Evolutionary conservation across 2,797 vertebrate genomes (phyloP).

Genomic region (Enoplosus armatus): DNA sequence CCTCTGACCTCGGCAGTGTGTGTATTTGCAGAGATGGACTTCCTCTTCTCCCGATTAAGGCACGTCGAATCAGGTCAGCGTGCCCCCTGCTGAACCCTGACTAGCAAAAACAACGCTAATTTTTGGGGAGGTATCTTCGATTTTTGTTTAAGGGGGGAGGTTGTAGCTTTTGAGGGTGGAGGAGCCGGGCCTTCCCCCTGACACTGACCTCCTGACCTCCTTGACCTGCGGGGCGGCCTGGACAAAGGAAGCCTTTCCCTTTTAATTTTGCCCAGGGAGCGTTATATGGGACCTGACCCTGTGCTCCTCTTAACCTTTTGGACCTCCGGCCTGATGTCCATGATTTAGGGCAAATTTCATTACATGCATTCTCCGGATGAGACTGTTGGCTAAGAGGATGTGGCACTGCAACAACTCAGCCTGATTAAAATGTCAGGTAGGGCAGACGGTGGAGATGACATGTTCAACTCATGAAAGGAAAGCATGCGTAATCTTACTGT

Average conservation of each 20-base stretch:
- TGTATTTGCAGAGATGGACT: constrained; percentile 67
- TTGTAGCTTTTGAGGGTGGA: constrained; percentile 68
- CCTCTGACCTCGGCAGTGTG: constrained; percentile 79
- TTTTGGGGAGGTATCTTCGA: constrained; percentile 73
- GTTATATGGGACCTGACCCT: constrained; percentile 84
- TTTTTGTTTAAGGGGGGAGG: constrained; percentile 63
- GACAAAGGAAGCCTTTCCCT: constrained; percentile 88
- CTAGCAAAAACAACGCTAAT: constrained; percentile 78
- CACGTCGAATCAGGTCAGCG: constrained; percentile 61
- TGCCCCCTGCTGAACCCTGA: constrained; percentile 74
- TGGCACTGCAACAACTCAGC: constrained; percentile 76
- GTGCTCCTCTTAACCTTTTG: constrained; percentile 85
- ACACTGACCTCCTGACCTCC: constrained; percentile 87
- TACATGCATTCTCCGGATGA: constrained; percentile 85
- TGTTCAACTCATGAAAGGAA: constrained; percentile 43
- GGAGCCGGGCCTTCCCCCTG: constrained; percentile 76
- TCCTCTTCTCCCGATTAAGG: constrained; percentile 83
- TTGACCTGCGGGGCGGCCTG: constrained; percentile 80
- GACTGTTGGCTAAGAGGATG: constrained; percentile 76
- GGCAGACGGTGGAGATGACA: constrained; percentile 56
- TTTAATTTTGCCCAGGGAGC: constrained; percentile 83
- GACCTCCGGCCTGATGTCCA: constrained; percentile 82
- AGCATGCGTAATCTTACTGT: constrained; percentile 12
- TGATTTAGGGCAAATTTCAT: constrained; percentile 88
- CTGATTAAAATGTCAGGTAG: constrained; percentile 83